Conservation (phyloP, 2,888 invertebrate species). For the Troilus luridus region DNA sequence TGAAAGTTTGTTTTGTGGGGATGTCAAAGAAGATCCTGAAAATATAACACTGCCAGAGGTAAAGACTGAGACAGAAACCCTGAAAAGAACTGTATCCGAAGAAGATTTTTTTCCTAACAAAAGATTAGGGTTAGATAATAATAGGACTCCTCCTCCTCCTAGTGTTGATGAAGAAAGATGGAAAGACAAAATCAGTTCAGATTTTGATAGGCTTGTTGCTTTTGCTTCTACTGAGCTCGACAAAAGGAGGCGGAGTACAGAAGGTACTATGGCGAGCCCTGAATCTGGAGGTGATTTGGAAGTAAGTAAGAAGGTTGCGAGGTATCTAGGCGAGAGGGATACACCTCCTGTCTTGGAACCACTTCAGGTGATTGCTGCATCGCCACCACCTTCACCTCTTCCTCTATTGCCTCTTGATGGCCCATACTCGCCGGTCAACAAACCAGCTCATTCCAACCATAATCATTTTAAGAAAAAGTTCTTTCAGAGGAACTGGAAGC, state of each 20-base stretch:
- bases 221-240: constrained; percentile 93
- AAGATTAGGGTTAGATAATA: constrained; percentile 57
- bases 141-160: constrained; percentile 16
- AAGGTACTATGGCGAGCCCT: constrained; percentile 79
- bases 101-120: constrained; percentile 56
- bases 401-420: constrained; percentile 66
- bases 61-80: constrained; percentile 55
- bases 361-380: constrained; percentile 71
- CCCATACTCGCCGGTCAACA: constrained; percentile 67
- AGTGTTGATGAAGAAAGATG: constrained; percentile 82
- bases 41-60: constrained; percentile 67
- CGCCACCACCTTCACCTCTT: constrained; percentile 66
- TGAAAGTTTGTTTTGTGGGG: constrained; percentile 53
- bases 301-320: not conserved
- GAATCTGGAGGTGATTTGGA: constrained; percentile 76
- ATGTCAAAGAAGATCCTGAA: constrained; percentile 48
- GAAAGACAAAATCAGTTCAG: constrained; percentile 93
- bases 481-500: constrained; percentile 78
- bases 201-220: constrained; percentile 93
- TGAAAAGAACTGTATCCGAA: constrained; percentile 45
- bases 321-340: constrained; percentile 69
- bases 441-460: constrained; percentile 67
- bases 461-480: constrained; percentile 88
- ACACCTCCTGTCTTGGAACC: constrained; percentile 71
- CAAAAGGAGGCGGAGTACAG: constrained; percentile 86